These are phyloP conservation scores for Campaea margaritaria DNA, from an alignment of 2,888 invertebrate genomes.

Conservation along the genomic window DNA sequence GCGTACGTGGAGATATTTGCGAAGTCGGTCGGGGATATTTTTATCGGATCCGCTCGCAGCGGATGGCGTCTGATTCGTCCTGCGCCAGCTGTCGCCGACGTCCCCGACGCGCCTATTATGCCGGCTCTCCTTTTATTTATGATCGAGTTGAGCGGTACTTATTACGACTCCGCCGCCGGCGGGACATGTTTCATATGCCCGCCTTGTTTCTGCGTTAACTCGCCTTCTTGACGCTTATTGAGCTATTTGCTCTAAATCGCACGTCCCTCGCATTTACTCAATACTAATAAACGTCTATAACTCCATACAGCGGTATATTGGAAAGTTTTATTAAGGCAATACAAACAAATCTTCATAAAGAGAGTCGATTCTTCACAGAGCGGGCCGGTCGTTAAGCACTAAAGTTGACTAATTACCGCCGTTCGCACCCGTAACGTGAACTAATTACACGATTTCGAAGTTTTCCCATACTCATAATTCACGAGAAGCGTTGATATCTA, in stretches of 20 bases:
- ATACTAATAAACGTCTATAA: conserved; percentile 33
- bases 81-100: conserved; percentile 77
- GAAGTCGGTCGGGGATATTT: conserved; percentile 56
- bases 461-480: conserved; percentile 57
- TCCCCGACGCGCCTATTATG: conserved; percentile 69
- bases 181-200: conserved; percentile 73
- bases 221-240: conserved; percentile 67
- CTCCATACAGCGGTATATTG: conserved; percentile 34
- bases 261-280: conserved; percentile 44
- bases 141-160: conserved; percentile 76
- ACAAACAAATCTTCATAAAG: conserved; percentile 32
- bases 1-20: conserved; percentile 37
- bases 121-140: conserved; percentile 77
- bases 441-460: conserved; percentile 56
- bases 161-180: conserved; percentile 70
- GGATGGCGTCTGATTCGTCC: conserved; percentile 60
- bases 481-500: conserved; percentile 57
- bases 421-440: conserved; percentile 46
- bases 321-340: conserved; percentile 30
- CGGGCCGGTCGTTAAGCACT: conserved; percentile 25
- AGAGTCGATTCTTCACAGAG: conserved; percentile 27
- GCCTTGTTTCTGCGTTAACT: conserved; percentile 62
- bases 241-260: conserved; percentile 60
- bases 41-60: conserved; percentile 51
- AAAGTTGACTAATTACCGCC: conserved; percentile 48